Conservation (phyloP, 23 tunicate species). For the Ciona savignyi region DNA sequence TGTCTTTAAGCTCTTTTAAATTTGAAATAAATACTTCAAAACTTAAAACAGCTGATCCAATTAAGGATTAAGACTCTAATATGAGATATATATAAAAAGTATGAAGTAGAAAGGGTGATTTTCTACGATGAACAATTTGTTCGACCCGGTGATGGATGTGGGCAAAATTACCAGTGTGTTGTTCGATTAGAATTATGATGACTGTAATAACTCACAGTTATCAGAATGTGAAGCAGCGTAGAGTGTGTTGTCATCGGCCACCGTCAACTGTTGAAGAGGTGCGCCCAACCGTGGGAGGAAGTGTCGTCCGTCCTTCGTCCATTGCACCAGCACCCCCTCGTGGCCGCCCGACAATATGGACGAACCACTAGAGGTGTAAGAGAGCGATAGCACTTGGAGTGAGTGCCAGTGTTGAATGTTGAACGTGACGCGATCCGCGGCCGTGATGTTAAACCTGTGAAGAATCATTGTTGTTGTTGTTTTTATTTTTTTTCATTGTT, state of each 20-base stretch:
- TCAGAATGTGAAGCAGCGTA: slow-evolving; percentile 59
- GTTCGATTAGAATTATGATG: too few species aligned
- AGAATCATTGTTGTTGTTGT: too few species aligned
- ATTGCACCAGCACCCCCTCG: slow-evolving; percentile 79
- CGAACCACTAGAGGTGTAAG: slow-evolving; percentile 50
- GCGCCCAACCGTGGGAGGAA: slow-evolving; percentile 71
- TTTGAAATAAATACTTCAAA: too few species aligned
- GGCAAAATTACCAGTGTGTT: too few species aligned
- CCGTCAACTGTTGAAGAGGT: slow-evolving; percentile 15
- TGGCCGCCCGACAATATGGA: slow-evolving; percentile 57
- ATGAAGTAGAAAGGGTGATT: too few species aligned
- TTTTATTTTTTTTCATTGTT: too few species aligned
- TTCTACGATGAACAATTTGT: too few species aligned
- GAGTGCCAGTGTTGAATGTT: slow-evolving; percentile 75
- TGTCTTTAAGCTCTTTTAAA: too few species aligned
- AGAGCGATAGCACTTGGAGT: slow-evolving; percentile 17
- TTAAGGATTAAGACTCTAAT: too few species aligned
- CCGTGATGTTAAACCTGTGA: slow-evolving; percentile 22
- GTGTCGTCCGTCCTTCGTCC: slow-evolving; percentile 24
- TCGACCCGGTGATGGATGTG: too few species aligned
- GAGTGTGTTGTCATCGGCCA: slow-evolving; percentile 22
- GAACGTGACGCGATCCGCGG: background rate
- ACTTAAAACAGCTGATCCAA: too few species aligned
- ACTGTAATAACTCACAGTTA: slow-evolving; percentile 73
- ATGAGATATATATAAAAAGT: too few species aligned